Base-by-base conservation (phyloP, 2,888 invertebrate genomes). In the Alitta virens region DNA sequence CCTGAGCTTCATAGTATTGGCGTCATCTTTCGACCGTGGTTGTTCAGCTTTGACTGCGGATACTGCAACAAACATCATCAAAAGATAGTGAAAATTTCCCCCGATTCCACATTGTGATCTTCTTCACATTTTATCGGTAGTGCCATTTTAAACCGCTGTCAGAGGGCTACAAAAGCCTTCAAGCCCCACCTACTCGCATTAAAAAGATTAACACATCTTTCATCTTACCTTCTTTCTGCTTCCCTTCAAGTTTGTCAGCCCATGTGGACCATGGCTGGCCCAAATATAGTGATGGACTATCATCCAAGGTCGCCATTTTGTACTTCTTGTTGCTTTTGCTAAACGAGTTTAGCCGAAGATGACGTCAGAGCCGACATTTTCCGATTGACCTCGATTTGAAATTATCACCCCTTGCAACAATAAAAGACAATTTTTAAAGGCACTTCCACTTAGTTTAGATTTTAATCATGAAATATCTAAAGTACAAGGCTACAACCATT, bases 221-320 rank as follows among this genome's bases (percentile, higher is more conserved):
- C 21, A 54, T 27, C 63, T 50, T 54, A 64, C 64, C 62, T 38
- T 64, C 57, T 50, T 51, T 49, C 16, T 23, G 40, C 42, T 59
- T 54, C 51, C 50, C 52, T 54, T 58, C 58, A 33, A 62, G 50
- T 65, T 72, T 74, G 63, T 76, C 75, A 64, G 75, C 77, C 80
- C 78, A 79, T 64, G 74, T 73, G 65, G 79, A 73, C 81, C 81
- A 82, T 62, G 76, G 72, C 77, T 80, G 78, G 68, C 80, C 81
- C 71, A 76, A 73, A 76, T 78, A 79, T 68, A 77, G 75, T 74
- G 79, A 77, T 70, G 80, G 79, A 78, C 81, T 81, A 73, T 75
- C 76, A 76, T 78, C 80, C 75, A 76, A 75, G 73, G 79, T 80
- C 81, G 81, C 81, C 81, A 82, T 82, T 79, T 81, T 81, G 72